Conservation (phyloP, 2,797 vertebrate species). For the Phoebastria nigripes region DNA sequence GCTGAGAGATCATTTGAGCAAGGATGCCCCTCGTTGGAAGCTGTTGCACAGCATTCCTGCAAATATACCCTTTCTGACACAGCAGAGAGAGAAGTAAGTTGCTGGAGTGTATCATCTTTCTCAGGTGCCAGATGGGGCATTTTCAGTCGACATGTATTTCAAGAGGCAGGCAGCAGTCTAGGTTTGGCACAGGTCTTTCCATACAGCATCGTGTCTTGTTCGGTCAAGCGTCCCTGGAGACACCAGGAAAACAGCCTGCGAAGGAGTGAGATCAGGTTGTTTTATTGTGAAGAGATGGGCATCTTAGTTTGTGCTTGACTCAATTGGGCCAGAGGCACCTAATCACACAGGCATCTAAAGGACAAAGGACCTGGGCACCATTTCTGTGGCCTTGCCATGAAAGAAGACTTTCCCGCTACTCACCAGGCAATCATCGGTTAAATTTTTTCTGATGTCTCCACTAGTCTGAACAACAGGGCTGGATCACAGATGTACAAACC, state of each 20-base stretch:
- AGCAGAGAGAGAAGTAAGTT: neutral
- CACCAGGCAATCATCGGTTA: neutral
- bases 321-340: too few relatives aligned
- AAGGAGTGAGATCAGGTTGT: neutral
- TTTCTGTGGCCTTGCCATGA: neutral
- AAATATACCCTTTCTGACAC: neutral
- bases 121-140: neutral
- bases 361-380: neutral
- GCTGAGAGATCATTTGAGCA: neutral
- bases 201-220: neutral
- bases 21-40: neutral
- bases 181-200: neutral
- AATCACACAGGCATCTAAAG: neutral
- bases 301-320: neutral
- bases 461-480: neutral
- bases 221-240: neutral
- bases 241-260: neutral
- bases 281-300: neutral
- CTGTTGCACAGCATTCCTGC: neutral
- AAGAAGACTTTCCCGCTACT: neutral
- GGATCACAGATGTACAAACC: neutral
- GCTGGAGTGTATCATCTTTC: neutral
- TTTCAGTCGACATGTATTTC: neutral
- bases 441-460: neutral
- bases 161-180: neutral